A percentile compares a stretch with the other conserved stretches of the same genome.
Conservation (phyloP, 1,140 invertebrate species). For the Mesaphorura yosii region DNA sequence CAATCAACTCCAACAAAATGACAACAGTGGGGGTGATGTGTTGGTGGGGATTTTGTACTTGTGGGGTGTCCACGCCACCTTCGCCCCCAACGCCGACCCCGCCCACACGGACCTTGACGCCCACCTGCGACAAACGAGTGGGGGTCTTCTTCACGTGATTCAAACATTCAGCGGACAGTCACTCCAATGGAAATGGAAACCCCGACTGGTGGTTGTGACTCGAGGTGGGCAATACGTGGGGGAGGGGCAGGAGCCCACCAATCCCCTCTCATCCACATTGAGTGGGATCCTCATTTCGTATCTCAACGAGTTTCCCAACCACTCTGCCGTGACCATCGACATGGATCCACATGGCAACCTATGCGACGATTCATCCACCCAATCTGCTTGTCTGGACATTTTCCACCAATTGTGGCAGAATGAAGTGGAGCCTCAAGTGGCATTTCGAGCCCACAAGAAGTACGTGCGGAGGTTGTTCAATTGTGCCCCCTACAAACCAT, state of each 20-base stretch:
- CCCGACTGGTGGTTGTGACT: neutral
- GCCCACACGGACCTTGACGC: neutral
- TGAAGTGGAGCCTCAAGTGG: slow-evolving; percentile 4
- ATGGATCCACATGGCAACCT: slow-evolving; percentile 1
- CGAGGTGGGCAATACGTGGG: slow-evolving; percentile 1
- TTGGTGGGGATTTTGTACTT: neutral
- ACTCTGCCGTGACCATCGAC: neutral
- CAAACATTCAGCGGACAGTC: neutral
- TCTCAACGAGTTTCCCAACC: neutral
- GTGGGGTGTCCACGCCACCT: too few species aligned
- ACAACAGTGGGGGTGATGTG: too few species aligned
- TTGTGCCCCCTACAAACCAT: neutral
- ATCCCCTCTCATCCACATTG: neutral
- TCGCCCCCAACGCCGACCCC: neutral
- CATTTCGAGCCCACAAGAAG: neutral
- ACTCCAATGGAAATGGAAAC: neutral
- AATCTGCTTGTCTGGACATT: slow-evolving; percentile 6
- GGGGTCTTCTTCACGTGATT: neutral
- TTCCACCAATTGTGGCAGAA: neutral
- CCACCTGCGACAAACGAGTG: neutral
- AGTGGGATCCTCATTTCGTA: neutral
- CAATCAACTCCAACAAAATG: too few species aligned
- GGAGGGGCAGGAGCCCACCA: neutral
- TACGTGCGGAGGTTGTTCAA: neutral
- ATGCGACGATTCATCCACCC: neutral